phyloP scores from a whole-genome alignment of 2,113 vertebrate species.

The Triplophysa siluroides region DNA sequence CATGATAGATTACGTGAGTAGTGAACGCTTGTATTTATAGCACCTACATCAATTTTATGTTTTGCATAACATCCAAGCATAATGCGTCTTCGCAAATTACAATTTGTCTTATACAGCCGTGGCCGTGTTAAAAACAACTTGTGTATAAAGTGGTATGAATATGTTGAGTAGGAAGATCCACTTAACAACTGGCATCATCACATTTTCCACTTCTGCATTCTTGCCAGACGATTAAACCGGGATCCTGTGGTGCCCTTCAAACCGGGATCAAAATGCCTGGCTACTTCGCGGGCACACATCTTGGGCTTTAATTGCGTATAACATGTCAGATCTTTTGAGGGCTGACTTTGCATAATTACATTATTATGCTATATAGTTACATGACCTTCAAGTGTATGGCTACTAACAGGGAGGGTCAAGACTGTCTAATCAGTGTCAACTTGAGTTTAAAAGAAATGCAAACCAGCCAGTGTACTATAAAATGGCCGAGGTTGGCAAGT shows the following conservation, averaged over 20 bases:
- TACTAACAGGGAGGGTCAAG: conserved; percentile 56
- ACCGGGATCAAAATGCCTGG: conserved; percentile 63
- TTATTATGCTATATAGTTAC: conserved; percentile 70
- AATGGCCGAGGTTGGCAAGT: conserved; percentile 40
- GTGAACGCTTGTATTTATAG: not conserved
- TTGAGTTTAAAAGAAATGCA: conserved; percentile 58
- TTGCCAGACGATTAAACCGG: conserved; percentile 64
- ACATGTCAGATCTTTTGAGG: conserved; percentile 60
- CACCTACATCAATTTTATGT: not conserved
- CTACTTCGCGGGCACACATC: conserved; percentile 60
- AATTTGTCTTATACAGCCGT: not conserved
- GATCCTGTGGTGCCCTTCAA: conserved; percentile 53
- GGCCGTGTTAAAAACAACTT: not conserved
- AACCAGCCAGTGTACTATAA: conserved; percentile 48
- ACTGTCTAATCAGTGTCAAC: conserved; percentile 66
- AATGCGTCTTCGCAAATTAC: not conserved
- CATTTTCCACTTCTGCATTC: conserved; percentile 55
- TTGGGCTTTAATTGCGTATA: conserved; percentile 66
- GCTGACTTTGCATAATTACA: conserved; percentile 69
- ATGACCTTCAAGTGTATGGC: conserved; percentile 60
- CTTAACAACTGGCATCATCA: conserved; percentile 46
- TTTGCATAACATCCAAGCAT: not conserved
- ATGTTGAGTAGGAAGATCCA: conserved; percentile 16
- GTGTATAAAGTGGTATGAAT: not conserved
- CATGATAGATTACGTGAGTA: not conserved